A percentile compares a stretch with the other conserved stretches of the same genome.
Conservation (phyloP, 2,797 vertebrate genomes). For the Myripristis jacobus region DNA sequence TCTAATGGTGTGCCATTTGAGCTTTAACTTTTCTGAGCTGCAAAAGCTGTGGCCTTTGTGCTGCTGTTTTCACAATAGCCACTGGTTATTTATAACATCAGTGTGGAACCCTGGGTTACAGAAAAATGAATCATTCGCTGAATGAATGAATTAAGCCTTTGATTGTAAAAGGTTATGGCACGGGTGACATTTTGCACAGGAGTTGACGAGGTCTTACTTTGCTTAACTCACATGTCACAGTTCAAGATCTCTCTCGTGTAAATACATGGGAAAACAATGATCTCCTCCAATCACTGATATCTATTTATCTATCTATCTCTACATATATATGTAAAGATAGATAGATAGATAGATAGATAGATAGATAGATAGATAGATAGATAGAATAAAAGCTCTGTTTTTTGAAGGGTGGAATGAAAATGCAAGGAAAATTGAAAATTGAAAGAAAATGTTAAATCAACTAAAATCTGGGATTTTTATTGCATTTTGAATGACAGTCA, state of each 20-base stretch:
- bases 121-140: conserved; percentile 1
- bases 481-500: conserved; percentile 30
- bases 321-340: too few species aligned
- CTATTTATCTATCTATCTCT: too few species aligned
- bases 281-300: too few species aligned
- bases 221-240: conserved; percentile 12
- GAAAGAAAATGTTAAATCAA: background rate
- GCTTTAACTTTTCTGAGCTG: background rate
- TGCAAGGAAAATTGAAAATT: too few species aligned
- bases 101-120: background rate
- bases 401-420: too few species aligned
- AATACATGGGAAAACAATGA: too few species aligned
- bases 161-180: conserved; percentile 41
- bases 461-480: conserved; percentile 10
- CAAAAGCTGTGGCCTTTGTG: background rate
- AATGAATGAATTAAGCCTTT: conserved; percentile 11
- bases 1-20: background rate
- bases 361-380: too few species aligned
- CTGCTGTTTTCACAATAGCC: background rate
- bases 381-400: too few species aligned
- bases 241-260: background rate
- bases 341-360: too few species aligned
- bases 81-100: background rate
- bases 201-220: too few species aligned
- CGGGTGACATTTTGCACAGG: conserved; percentile 46